Conservation (phyloP, 2,797 vertebrate species). For the Eulemur rubriventer region DNA sequence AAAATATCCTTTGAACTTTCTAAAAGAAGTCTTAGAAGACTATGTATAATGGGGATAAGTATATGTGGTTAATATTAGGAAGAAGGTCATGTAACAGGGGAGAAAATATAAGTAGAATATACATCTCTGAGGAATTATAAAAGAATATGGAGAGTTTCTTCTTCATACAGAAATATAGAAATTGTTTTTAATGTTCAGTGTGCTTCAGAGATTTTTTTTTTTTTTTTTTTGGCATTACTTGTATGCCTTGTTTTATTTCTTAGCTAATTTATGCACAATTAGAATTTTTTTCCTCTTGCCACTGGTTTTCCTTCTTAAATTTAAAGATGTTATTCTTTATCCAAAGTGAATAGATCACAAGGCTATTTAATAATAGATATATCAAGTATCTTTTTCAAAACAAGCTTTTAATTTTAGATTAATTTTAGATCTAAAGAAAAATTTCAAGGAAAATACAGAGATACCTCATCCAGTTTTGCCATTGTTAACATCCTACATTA, state of each 20-base stretch:
- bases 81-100: neutral
- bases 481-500: neutral
- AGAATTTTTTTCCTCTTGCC: neutral
- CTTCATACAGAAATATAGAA: neutral
- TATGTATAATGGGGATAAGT: neutral
- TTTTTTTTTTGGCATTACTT: neutral
- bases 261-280: neutral
- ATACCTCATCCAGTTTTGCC: neutral
- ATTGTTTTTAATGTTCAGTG: neutral
- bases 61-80: slow-evolving; percentile 53
- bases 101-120: slow-evolving; percentile 37
- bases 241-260: neutral
- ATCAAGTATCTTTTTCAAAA: slow-evolving; percentile 9
- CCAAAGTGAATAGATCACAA: neutral
- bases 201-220: neutral
- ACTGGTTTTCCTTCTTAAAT: neutral
- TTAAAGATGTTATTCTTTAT: neutral
- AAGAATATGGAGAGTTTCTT: slow-evolving; percentile 19
- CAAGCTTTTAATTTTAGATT: neutral
- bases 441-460: neutral
- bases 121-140: slow-evolving; percentile 40
- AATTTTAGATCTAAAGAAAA: slow-evolving; percentile 1
- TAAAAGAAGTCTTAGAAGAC: slow-evolving; percentile 28
- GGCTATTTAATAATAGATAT: neutral
- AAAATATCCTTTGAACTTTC: slow-evolving; percentile 69